phyloP scores from a whole-genome alignment of 2,797 vertebrate genomes.

The Pseudochirops cupreus region DNA sequence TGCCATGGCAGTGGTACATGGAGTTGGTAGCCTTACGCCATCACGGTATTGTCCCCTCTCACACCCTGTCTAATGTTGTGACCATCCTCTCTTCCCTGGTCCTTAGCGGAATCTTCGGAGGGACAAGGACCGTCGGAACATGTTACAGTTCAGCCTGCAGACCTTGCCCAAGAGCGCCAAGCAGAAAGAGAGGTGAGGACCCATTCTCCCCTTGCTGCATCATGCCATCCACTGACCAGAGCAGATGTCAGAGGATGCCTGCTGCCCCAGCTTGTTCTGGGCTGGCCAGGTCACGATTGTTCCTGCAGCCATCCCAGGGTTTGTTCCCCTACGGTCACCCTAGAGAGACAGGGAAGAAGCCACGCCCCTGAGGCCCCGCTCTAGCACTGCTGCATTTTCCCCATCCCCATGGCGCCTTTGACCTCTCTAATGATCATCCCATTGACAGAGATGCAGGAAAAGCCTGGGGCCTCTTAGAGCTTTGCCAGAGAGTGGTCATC shows the following conservation, averaged over 20 bases:
- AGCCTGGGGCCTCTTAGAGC: accelerated
- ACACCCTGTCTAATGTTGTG: background rate
- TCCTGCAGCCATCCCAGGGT: too few relatives aligned
- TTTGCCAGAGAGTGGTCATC: background rate
- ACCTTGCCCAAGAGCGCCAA: conserved; percentile 98
- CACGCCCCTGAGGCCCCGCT: background rate
- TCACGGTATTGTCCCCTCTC: background rate
- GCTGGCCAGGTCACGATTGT: too few relatives aligned
- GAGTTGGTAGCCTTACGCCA: background rate
- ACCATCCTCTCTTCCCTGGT: background rate
- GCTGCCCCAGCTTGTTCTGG: background rate
- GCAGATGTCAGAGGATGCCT: background rate
- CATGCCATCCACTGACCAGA: accelerated
- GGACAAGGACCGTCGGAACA: conserved; percentile 97
- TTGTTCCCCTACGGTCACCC: too few relatives aligned
- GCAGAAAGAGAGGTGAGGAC: conserved; percentile 96
- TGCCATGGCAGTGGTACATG: background rate
- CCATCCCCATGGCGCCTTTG: background rate
- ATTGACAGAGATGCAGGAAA: background rate
- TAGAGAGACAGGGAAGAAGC: background rate
- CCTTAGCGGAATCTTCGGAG: conserved; percentile 95
- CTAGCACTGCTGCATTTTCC: background rate
- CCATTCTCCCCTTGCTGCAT: background rate
- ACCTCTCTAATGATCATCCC: background rate
- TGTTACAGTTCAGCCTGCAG: conserved; percentile 98